Conservation (phyloP, 2,888 invertebrate species). For the Volucella zonaria region DNA sequence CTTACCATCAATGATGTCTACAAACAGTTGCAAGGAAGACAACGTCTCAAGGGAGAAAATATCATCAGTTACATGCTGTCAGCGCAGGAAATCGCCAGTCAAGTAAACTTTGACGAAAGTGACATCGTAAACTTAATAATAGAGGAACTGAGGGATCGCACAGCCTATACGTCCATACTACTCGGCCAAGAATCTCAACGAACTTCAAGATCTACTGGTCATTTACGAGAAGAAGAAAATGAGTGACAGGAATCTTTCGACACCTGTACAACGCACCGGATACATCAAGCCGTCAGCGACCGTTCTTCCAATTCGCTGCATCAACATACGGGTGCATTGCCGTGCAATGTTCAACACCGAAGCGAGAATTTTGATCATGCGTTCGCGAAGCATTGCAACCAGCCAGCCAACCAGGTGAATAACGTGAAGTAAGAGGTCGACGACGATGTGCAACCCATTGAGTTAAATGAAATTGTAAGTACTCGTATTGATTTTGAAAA, state of each 20-base stretch:
- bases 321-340: background rate
- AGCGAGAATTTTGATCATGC: background rate
- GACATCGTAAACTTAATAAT: conserved; percentile 19
- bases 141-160: conserved; percentile 7
- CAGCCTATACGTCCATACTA: conserved; percentile 20
- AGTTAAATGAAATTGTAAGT: background rate
- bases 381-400: background rate
- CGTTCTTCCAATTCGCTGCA: background rate
- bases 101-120: too few relatives aligned
- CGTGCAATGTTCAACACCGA: background rate
- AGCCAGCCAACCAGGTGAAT: background rate
- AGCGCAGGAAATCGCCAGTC: too few relatives aligned
- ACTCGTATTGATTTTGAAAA: conserved; percentile 12
- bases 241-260: too few relatives aligned
- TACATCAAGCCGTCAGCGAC: background rate
- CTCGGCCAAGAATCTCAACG: too few relatives aligned
- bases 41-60: too few relatives aligned
- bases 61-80: too few relatives aligned
- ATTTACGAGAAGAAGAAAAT: too few relatives aligned
- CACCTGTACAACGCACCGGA: too few relatives aligned
- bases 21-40: too few relatives aligned
- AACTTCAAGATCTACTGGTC: too few relatives aligned
- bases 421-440: too few relatives aligned
- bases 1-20: conserved; percentile 5
- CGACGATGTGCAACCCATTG: background rate